Base-by-base conservation (phyloP, 2,113 vertebrate genomes). In the Protomyctophum bolini region DNA sequence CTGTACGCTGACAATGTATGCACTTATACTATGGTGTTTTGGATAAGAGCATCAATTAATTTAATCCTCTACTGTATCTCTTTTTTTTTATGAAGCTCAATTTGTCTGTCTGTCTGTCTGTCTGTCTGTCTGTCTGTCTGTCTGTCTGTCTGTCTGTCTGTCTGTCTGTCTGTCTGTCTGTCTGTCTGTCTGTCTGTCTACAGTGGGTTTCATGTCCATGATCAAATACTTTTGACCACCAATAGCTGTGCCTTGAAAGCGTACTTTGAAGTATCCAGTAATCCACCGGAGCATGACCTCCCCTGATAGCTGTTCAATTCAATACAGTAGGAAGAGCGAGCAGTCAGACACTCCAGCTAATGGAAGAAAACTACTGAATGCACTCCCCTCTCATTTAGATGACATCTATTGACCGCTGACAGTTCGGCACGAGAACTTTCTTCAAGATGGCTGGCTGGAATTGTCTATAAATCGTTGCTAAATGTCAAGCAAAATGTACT, bases 201-300 rank as follows among this genome's bases (percentile, higher is more conserved):
- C n/a, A n/a, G n/a, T n/a, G n/a, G 33, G 1, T 41, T 64, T 59
- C 60, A 60, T 29, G 56, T 51, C 61, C 59, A 46, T 4, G 10
- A 60, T 60, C 33, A 11, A 21, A 59, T 72, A 49, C 14, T 58
- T 75, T 62, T 68, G 55, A 47, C 11, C 21, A n/a, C 11, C 0
- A 0, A 15, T 47, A 63, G 8, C 15, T 50, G 10, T 14, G 47
- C 46, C 58, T 41, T 45, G 11, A 60, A 14, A 64, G 29, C 76
- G 69, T 76, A 64, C 79, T 76, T 0, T 45, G 46, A 63, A n/a
- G 50, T 10, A 14, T 56, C 4, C 51, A 8, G 62, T 58, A 61
- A 75, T 71, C 70, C 72, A 74, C 72, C 76, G 50, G 63, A 56
- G 70, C 71, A 33, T 67, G 66, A 72, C 48, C 9, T 60, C 58